Base-by-base conservation (phyloP, 2,113 vertebrate genomes). In the Stomatorhinus ivindoensis region DNA sequence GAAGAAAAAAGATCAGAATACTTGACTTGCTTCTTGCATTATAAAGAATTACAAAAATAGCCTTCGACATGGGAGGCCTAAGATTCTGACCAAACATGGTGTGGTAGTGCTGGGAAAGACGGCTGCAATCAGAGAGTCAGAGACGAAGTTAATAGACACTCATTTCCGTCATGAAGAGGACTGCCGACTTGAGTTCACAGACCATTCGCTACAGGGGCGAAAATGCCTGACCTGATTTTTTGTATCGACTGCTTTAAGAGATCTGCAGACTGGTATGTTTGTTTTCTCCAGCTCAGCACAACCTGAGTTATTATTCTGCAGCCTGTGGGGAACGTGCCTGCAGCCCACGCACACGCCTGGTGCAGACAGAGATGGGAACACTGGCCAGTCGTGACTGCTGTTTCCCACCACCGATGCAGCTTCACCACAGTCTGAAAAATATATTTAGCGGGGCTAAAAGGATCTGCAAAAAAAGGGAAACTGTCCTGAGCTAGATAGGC, bases 261-360 rank as follows among this genome's bases (percentile, higher is more conserved):
- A 51, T 48, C 5, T n/a, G 9, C 39, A 65, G 19, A 24, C 83
- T 21, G 27, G 35, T 89, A 47, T 55, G 50, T 27, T 55, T 61
- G 46, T 87, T 87, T 87, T 87, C 44, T 87, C 85, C 69, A 65
- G 48, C 86, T 90, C 85, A 76, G 89, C 89, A 90, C 27, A 90
- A 35, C 19, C 65, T 87, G 84, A 61, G 58, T 44, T 90, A 87
- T 73, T 87, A 61, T 44, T 31, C 84, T 44, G 35, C 31, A 86
- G 61, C 85, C 47, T 44, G 42, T 31, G 61, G 87, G 73, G 87
- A 87, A 58, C n/a, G 42, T 53, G 48, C 31, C 61, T 48, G 24
- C 85, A 35, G 21, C 89, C 89, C 85, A 86, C 89, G 39, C 89
- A 27, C 39, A 31, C 55, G 6, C 82, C 27, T 6, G 47, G 53